These are phyloP conservation scores for Pilophorus perplexus DNA, from an alignment of 2,888 invertebrate species.

Conservation along the genomic window DNA sequence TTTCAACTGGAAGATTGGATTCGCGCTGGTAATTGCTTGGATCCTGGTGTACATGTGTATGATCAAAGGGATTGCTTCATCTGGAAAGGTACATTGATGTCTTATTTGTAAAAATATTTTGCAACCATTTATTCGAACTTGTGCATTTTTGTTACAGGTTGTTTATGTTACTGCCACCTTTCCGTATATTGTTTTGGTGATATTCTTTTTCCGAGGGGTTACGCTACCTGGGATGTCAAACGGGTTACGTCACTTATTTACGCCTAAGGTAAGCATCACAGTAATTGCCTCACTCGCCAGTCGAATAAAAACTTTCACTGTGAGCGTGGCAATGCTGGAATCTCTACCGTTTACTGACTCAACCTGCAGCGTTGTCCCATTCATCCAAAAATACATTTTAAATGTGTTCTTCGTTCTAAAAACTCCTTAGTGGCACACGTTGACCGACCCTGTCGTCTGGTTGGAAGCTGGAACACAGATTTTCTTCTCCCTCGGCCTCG, in stretches of 20 bases:
- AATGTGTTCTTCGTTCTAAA: slow-evolving; percentile 45
- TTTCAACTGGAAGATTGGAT: slow-evolving; percentile 89
- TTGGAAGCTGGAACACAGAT: slow-evolving; percentile 96
- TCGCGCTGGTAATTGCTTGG: slow-evolving; percentile 87
- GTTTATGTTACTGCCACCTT: slow-evolving; percentile 96
- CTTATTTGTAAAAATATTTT: not conserved
- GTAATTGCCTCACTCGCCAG: too few relatives aligned
- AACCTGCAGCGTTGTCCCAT: not conserved
- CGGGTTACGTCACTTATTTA: slow-evolving; percentile 83
- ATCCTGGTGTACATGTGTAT: slow-evolving; percentile 92
- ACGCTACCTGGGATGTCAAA: slow-evolving; percentile 84
- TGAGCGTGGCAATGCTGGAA: too few relatives aligned
- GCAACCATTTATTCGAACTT: not conserved
- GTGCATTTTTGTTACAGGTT: slow-evolving; percentile 53
- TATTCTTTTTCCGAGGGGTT: slow-evolving; percentile 93
- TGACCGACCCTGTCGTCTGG: slow-evolving; percentile 94
- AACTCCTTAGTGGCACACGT: slow-evolving; percentile 83
- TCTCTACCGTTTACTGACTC: too few relatives aligned
- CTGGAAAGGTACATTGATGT: slow-evolving; percentile 71
- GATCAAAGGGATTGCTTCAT: slow-evolving; percentile 96
- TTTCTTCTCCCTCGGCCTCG: slow-evolving; percentile 92
- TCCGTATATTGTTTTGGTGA: slow-evolving; percentile 90
- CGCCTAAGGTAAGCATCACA: slow-evolving; percentile 66
- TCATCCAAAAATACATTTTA: not conserved
- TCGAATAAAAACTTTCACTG: too few relatives aligned